Conservation (phyloP, 2,113 vertebrate genomes). For the Engraulis encrasicolus region DNA sequence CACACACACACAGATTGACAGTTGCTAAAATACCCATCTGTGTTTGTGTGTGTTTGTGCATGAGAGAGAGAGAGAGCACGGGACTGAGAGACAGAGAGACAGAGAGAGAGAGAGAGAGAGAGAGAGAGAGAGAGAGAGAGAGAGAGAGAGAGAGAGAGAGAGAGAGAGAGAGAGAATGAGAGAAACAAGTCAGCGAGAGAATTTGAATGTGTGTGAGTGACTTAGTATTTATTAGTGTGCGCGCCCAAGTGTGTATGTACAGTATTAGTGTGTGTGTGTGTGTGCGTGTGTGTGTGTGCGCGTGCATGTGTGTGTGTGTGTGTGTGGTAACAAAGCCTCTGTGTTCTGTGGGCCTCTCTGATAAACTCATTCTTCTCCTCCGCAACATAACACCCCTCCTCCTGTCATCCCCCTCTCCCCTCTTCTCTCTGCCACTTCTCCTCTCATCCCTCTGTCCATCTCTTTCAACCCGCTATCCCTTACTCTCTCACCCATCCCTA, state of each 20-base stretch:
- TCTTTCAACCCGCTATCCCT: background rate
- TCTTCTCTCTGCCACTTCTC: background rate
- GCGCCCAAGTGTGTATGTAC: too few species aligned
- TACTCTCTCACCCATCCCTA: background rate
- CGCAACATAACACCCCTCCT: background rate
- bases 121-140: too few species aligned
- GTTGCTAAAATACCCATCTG: background rate
- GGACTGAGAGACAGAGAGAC: too few species aligned
- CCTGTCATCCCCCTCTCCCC: background rate
- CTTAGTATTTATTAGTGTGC: too few species aligned
- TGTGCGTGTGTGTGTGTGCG: background rate
- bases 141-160: too few species aligned
- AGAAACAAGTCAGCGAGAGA: too few species aligned
- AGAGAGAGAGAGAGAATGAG: too few species aligned
- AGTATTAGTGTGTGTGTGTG: background rate
- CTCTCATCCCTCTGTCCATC: too few species aligned
- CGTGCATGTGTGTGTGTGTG: background rate
- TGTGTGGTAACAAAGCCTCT: background rate
- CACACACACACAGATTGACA: too few species aligned
- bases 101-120: too few species aligned
- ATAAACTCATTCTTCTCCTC: background rate
- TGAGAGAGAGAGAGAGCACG: too few species aligned
- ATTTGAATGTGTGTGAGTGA: too few species aligned
- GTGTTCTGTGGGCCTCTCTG: constrained; percentile 12
- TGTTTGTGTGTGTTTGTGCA: background rate